Base-by-base conservation (phyloP, 2,113 vertebrate genomes). In the Psittacula cyanocephala region DNA sequence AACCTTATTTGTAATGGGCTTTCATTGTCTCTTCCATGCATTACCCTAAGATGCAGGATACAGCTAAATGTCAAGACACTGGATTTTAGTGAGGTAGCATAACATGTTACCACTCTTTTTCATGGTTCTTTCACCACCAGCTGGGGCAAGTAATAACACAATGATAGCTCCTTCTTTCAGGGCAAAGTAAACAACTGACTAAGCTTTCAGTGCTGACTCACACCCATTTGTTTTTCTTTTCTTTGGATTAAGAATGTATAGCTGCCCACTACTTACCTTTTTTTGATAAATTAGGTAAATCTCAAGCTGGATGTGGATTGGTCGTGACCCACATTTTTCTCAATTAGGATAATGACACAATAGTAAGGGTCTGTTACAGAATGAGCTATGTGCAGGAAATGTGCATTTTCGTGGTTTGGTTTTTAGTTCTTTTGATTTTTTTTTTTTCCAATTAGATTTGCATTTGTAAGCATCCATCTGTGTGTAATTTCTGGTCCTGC, bases 321-420 rank as follows among this genome's bases (percentile, higher is more conserved):
- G 19, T 39, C 0, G 2, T 0, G 0, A 69, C 23, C 6, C 1
- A 1, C 6, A 25, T 63, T 86, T 93, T 86, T 81, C 77, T 89
- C 29, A 67, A 6, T 81, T 81, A 81, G 14, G 14, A 31, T 41
- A 59, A 83, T 67, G 14, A 35, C 18, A 93, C 14, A 67, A 5
- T 31, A 50, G 6, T 41, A 41, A 49, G 41, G 18, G 5, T 44
- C 15, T 35, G 37, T 17, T 80, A n/a, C 35, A 62, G 24, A 49
- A n/a, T 41, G 12, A 74, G 5, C 8, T 71, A 37, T 37, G 11
- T 39, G 22, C 31, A n/a, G 12, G 5, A 89, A 60, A 31, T 78
- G 11, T 59, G 29, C 20, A 8, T 91, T 65, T 90, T 43, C 18
- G 27, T 52, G 10, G 28, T 60, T 55, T 68, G 3, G 0, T 17